phyloP scores from a whole-genome alignment of 92 coral and sea anemone species.

The Zoanthus sociatus region DNA sequence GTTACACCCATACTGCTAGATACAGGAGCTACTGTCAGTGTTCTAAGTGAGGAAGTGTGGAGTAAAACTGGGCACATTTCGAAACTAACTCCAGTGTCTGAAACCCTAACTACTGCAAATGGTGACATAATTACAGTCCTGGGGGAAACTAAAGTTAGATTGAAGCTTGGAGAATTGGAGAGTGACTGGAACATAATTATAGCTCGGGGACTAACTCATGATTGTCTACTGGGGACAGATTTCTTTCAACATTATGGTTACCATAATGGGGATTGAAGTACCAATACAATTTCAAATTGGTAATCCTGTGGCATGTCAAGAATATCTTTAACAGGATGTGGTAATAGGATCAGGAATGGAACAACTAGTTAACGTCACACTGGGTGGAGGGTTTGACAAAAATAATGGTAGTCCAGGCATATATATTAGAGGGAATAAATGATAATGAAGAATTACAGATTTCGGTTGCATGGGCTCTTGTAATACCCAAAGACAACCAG shows the following conservation, averaged over 20 bases:
- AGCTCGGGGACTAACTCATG: slow-evolving; percentile 56
- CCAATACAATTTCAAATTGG: slow-evolving; percentile 14
- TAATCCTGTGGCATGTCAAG: slow-evolving; percentile 13
- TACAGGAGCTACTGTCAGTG: slow-evolving; percentile 64
- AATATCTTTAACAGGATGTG: background rate
- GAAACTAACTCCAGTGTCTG: slow-evolving; percentile 41
- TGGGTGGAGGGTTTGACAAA: slow-evolving; percentile 48
- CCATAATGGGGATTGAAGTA: slow-evolving; percentile 45
- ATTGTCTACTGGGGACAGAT: slow-evolving; percentile 61
- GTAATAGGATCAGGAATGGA: slow-evolving; percentile 40
- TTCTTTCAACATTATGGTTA: slow-evolving; percentile 60
- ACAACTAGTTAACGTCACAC: background rate
- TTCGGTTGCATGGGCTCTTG: slow-evolving; percentile 43
- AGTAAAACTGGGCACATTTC: slow-evolving; percentile 33
- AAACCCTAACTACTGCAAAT: slow-evolving; percentile 62
- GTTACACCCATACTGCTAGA: slow-evolving; percentile 49
- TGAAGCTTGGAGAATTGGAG: slow-evolving; percentile 42
- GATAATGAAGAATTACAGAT: background rate
- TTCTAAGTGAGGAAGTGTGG: slow-evolving; percentile 53
- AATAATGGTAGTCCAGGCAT: slow-evolving; percentile 59
- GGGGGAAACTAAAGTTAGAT: slow-evolving; percentile 52
- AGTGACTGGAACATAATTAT: slow-evolving; percentile 38
- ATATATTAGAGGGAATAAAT: slow-evolving; percentile 32
- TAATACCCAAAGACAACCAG: slow-evolving; percentile 45
- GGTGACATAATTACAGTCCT: slow-evolving; percentile 51